These are phyloP conservation scores for Pecten maximus DNA, from an alignment of 2,888 invertebrate species.

Conservation along the genomic window DNA sequence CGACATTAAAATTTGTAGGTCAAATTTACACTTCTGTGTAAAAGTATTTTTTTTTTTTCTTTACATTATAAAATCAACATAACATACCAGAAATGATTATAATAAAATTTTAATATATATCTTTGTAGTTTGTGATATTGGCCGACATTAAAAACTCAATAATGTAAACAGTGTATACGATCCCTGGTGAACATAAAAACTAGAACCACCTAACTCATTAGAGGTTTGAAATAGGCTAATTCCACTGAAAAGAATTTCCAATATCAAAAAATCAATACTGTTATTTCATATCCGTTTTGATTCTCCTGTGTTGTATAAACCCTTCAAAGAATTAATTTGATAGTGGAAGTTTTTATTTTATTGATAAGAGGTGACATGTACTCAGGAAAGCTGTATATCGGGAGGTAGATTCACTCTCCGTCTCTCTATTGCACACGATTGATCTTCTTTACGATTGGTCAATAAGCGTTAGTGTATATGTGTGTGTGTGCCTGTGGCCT, in stretches of 20 bases:
- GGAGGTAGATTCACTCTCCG: not conserved
- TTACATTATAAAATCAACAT: no score
- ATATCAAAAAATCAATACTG: not conserved
- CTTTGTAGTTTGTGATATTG: not conserved
- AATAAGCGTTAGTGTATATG: not conserved
- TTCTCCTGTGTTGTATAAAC: not conserved
- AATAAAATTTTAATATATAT: not conserved
- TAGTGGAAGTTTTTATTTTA: not conserved
- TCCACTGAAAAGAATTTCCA: constrained; percentile 26
- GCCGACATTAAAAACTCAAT: not conserved
- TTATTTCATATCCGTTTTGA: not conserved
- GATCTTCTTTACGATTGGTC: constrained; percentile 27
- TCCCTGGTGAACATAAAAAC: not conserved
- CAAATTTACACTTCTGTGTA: no score
- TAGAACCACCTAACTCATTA: not conserved
- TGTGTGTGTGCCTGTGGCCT: constrained; percentile 38
- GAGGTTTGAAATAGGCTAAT: constrained; percentile 8
- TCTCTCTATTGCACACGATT: not conserved
- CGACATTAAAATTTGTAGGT: no score
- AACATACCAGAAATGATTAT: no score
- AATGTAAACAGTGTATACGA: not conserved
- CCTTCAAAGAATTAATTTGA: constrained; percentile 18
- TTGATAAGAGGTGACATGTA: constrained; percentile 2
- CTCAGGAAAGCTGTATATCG: not conserved
- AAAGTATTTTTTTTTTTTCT: no score